Percentiles rank a stretch among this genome's conserved stretches.
phyloP scores from a whole-genome alignment of 2,113 vertebrate species.

The Oreochromis tanganicae region DNA sequence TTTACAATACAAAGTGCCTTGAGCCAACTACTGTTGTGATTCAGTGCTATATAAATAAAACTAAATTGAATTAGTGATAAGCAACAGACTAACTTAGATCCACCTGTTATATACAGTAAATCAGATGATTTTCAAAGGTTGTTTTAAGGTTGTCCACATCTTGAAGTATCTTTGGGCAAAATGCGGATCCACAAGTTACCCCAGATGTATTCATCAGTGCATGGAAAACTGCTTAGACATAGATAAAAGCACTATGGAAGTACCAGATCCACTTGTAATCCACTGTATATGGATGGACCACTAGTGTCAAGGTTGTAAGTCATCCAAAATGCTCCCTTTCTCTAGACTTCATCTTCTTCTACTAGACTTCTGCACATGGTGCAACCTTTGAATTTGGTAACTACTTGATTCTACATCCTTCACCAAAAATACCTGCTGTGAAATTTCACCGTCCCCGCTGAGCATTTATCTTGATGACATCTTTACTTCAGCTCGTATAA shows the following conservation, averaged over 20 bases:
- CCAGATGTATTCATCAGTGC: not conserved
- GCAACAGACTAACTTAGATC: not conserved
- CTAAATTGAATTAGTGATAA: not conserved
- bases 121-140: not conserved
- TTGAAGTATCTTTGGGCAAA: not conserved
- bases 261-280: not conserved
- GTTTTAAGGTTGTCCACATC: not conserved
- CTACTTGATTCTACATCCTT: not conserved
- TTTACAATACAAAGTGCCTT: not conserved
- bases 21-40: not conserved
- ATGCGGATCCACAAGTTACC: not conserved
- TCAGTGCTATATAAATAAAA: not conserved
- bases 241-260: not conserved
- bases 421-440: not conserved
- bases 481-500: not conserved
- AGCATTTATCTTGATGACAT: not conserved
- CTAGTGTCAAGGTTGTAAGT: not conserved
- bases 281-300: not conserved
- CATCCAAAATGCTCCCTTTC: not conserved
- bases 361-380: not conserved
- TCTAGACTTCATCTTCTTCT: not conserved
- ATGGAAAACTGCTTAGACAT: not conserved
- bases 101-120: not conserved
- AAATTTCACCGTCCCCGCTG: not conserved
- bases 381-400: not conserved